Evolutionary conservation across 2,888 invertebrate species (phyloP).

Genomic region (Pyrrhia umbra): DNA sequence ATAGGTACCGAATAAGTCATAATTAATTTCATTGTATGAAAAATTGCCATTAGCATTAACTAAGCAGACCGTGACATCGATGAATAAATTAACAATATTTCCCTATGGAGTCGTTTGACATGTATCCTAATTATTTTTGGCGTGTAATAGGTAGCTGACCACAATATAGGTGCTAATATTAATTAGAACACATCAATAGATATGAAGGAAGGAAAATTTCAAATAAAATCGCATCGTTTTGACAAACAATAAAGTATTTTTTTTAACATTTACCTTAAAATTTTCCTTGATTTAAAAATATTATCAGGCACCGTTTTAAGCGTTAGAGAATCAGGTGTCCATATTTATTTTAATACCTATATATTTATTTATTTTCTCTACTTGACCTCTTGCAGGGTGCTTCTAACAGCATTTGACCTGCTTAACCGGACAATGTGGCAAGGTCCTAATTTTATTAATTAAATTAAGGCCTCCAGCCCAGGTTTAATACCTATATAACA

Average conservation of each 20-base stretch:
- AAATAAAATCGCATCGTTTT: slow-evolving; percentile 16
- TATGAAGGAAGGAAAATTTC: slow-evolving; percentile 12
- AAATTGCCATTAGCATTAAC: slow-evolving; percentile 9
- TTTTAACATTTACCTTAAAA: slow-evolving; percentile 7
- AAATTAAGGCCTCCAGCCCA: no score
- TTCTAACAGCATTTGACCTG: no score
- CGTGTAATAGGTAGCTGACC: slow-evolving; percentile 8
- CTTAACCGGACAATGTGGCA: no score
- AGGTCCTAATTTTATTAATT: no score
- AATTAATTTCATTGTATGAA: slow-evolving; percentile 18
- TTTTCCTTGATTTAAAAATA: slow-evolving; percentile 22
- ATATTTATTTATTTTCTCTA: no score
- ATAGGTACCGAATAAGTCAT: no score
- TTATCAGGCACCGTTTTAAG: not conserved
- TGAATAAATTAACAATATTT: slow-evolving; percentile 34
- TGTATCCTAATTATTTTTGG: slow-evolving; percentile 37
- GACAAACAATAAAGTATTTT: slow-evolving; percentile 26
- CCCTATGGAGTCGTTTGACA: slow-evolving; percentile 27
- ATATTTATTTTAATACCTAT: no score
- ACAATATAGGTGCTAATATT: not conserved
- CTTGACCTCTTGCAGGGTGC: no score
- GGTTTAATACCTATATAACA: no score
- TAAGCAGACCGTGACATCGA: slow-evolving; percentile 28
- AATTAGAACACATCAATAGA: slow-evolving; percentile 1
- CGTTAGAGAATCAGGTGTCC: no score